A percentile compares a stretch with the other conserved stretches of the same genome.
Evolutionary conservation across 2,113 vertebrate genomes (phyloP).

Genomic region (Chaenocephalus aceratus): DNA sequence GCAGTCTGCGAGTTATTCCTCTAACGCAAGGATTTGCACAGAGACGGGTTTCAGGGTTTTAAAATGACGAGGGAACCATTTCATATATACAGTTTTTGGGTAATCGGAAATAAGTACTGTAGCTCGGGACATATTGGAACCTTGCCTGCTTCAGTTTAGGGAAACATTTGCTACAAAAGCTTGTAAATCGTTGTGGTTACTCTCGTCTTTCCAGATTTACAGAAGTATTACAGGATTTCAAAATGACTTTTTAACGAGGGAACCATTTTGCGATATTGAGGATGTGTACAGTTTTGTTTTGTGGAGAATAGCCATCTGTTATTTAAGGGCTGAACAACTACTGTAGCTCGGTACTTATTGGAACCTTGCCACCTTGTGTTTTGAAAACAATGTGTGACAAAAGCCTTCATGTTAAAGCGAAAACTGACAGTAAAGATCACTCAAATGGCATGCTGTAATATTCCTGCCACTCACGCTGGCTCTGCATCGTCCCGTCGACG

Average conservation of each 20-base stretch:
- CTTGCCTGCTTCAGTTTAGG: background rate
- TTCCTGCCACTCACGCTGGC: conserved; percentile 5
- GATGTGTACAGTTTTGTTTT: conserved; percentile 23
- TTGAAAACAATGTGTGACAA: conserved; percentile 14
- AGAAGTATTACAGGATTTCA: conserved; percentile 44
- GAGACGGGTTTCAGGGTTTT: conserved; percentile 45
- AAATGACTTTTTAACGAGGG: conserved; percentile 49
- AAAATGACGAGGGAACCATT: conserved; percentile 48
- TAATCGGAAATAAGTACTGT: background rate
- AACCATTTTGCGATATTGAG: conserved; percentile 34
- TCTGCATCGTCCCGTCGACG: background rate
- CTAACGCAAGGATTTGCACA: conserved; percentile 53
- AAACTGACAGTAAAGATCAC: background rate
- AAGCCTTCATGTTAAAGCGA: background rate
- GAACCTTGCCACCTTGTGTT: background rate
- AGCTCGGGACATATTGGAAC: conserved; percentile 2
- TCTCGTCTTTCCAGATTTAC: conserved; percentile 42
- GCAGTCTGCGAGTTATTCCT: conserved; percentile 61
- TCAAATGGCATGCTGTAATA: conserved; percentile 33
- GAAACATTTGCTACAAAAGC: too few species aligned
- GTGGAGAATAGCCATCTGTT: conserved; percentile 7
- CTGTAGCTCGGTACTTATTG: background rate
- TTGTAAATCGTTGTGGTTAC: background rate
- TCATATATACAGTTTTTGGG: conserved; percentile 15
- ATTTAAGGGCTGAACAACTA: conserved; percentile 17